Evolutionary conservation across 2,888 invertebrate species (phyloP).

Genomic region (Myathropa florea): DNA sequence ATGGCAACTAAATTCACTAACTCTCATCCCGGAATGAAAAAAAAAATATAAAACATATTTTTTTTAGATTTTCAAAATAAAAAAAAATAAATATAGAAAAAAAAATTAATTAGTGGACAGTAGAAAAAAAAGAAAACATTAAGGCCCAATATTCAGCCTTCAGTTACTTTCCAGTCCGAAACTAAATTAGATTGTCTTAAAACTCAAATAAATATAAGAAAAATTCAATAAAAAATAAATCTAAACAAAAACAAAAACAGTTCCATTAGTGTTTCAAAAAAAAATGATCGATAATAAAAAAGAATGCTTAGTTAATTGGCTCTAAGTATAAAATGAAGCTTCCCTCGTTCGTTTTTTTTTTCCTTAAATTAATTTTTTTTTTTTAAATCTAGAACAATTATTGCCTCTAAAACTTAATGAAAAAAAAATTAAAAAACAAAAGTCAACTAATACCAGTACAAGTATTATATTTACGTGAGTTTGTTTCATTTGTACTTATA

Average conservation of each 20-base stretch:
- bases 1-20: neutral
- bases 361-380: neutral
- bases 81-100: neutral
- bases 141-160: neutral
- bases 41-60: too few relatives aligned
- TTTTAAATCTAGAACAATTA: neutral
- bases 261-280: neutral
- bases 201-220: neutral
- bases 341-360: neutral
- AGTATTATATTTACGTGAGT: constrained; percentile 41
- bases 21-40: too few relatives aligned
- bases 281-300: neutral
- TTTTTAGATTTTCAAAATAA: neutral
- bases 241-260: neutral
- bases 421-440: constrained; percentile 8
- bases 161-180: neutral
- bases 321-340: too few relatives aligned
- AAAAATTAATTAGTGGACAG: neutral
- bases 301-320: neutral
- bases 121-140: neutral
- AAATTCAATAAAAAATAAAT: neutral
- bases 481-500: constrained; percentile 39
- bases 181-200: neutral
- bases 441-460: constrained; percentile 31
- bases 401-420: neutral